These are phyloP conservation scores for Rattus rattus DNA, from an alignment of 2,113 vertebrate species.

Conservation along the genomic window DNA sequence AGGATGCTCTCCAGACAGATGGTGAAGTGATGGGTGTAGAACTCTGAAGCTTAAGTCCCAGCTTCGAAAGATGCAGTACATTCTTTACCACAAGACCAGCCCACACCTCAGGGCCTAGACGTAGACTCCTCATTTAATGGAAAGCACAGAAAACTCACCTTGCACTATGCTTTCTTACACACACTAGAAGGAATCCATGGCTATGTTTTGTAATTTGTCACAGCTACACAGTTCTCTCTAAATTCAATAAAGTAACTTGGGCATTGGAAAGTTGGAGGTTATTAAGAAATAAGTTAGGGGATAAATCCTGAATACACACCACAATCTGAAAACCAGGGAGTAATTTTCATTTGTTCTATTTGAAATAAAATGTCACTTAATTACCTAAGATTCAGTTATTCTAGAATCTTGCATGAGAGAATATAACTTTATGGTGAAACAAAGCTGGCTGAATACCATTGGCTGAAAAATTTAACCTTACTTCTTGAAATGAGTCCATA, in stretches of 20 bases:
- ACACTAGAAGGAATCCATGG: not conserved
- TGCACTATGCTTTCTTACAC: not conserved
- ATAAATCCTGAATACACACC: not conserved
- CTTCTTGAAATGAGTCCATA: not conserved
- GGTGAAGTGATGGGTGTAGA: not conserved
- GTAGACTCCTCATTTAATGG: not conserved
- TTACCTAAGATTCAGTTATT: not conserved
- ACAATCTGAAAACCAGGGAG: not conserved
- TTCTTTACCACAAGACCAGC: not conserved
- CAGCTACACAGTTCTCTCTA: not conserved
- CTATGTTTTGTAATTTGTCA: not conserved
- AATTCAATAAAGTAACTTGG: conserved; percentile 10
- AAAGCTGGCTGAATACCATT: not conserved
- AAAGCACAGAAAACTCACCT: not conserved
- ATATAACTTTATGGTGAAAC: not conserved
- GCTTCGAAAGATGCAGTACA: not conserved
- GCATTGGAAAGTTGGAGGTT: not conserved
- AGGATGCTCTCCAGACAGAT: not conserved
- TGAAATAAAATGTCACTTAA: not conserved
- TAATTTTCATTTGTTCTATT: not conserved
- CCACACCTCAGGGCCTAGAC: not conserved
- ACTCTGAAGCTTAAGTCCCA: not conserved
- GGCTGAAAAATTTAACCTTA: not conserved
- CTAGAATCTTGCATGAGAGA: not conserved
- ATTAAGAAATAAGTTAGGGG: not conserved